Conservation (phyloP, 1,140 invertebrate species). For the Sitobion miscanthi region DNA sequence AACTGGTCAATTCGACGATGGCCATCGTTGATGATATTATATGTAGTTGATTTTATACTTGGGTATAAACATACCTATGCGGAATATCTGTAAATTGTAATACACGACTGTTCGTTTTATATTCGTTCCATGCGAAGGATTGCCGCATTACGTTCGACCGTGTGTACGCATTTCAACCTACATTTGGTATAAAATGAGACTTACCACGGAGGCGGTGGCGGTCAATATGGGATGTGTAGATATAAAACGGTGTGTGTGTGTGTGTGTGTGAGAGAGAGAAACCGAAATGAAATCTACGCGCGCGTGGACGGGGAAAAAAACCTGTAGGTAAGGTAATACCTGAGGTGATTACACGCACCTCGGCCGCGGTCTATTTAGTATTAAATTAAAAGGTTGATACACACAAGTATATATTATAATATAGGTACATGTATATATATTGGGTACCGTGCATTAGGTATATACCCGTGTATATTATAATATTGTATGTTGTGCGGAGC, state of each 20-base stretch:
- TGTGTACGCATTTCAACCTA: too few species aligned
- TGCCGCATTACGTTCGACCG: too few species aligned
- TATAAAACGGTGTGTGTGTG: background rate
- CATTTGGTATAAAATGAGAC: background rate
- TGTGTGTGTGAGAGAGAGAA: background rate
- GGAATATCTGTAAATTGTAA: too few species aligned
- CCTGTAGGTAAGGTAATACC: slow-evolving; percentile 8
- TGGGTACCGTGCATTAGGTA: background rate
- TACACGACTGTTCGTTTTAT: too few species aligned
- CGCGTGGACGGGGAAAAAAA: background rate
- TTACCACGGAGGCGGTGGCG: background rate
- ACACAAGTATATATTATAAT: background rate
- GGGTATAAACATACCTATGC: too few species aligned
- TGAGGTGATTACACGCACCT: background rate
- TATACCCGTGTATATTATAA: background rate
- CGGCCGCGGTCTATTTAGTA: slow-evolving; percentile 20
- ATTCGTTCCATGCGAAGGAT: too few species aligned
- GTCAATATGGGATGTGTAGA: background rate
- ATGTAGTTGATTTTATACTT: too few species aligned
- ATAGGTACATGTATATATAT: background rate
- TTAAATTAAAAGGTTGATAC: background rate
- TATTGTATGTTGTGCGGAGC: background rate
- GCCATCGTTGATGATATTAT: too few species aligned
- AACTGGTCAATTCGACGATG: too few species aligned
- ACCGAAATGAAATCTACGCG: background rate